Conservation (phyloP, 2,888 invertebrate species). For the Amphipoea lucens region DNA sequence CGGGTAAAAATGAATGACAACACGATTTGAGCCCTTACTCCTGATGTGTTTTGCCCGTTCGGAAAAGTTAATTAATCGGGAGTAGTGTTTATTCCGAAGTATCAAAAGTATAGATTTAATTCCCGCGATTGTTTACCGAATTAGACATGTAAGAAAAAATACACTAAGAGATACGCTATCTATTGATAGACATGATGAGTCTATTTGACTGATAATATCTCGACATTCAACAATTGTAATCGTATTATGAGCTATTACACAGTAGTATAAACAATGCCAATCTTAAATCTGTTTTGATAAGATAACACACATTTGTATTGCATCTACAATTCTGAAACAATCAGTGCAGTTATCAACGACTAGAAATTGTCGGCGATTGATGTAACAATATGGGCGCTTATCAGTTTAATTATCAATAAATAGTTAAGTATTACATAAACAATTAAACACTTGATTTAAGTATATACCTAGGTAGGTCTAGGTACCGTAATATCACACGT, state of each 20-base stretch:
- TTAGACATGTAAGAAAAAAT: not conserved
- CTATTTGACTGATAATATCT: conserved; percentile 36
- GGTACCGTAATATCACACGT: conserved; percentile 8
- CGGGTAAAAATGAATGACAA: no score
- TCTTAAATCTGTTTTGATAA: conserved; percentile 58
- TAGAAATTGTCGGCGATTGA: conserved; percentile 15
- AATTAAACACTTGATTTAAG: conserved; percentile 21
- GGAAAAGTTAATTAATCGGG: no score
- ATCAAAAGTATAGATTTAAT: not conserved
- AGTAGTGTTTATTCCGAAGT: no score
- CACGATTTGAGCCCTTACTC: no score
- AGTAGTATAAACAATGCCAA: conserved; percentile 41
- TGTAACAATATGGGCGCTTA: conserved; percentile 29
- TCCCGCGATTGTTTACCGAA: not conserved
- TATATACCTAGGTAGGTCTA: not conserved
- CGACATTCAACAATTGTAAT: conserved; percentile 37
- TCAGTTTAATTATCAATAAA: conserved; percentile 35
- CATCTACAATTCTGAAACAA: conserved; percentile 28
- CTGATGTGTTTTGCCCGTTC: no score
- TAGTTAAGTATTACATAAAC: conserved; percentile 9
- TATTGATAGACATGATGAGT: not conserved
- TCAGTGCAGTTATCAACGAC: conserved; percentile 29
- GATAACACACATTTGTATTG: conserved; percentile 44
- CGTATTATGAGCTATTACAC: conserved; percentile 41
- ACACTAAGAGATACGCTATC: conserved; percentile 6